Evolutionary conservation across 2,888 invertebrate species (phyloP).

Genomic region (Alsophila aescularia): DNA sequence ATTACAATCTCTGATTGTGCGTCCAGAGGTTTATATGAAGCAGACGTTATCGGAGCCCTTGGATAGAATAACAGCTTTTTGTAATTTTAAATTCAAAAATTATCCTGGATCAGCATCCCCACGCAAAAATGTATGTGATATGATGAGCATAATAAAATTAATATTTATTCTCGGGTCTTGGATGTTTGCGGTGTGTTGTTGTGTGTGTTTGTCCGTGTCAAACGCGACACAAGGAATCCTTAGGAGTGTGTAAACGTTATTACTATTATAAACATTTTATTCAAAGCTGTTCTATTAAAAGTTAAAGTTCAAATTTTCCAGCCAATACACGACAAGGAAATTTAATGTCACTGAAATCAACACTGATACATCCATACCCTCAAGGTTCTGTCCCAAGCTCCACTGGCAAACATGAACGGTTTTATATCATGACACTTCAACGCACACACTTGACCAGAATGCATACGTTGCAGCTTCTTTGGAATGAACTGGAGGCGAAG

Average conservation of each 20-base stretch:
- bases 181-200: too few species aligned
- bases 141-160: too few species aligned
- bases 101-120: neutral
- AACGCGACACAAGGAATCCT: too few species aligned
- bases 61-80: neutral
- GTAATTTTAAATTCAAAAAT: neutral
- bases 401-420: slow-evolving; percentile 74
- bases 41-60: neutral
- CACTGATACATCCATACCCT: slow-evolving; percentile 62
- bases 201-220: too few species aligned
- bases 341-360: neutral
- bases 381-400: slow-evolving; percentile 84
- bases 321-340: too few species aligned
- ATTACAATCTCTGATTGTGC: neutral
- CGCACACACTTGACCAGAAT: slow-evolving; percentile 72
- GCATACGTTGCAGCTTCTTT: slow-evolving; percentile 74
- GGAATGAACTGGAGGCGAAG: slow-evolving; percentile 73
- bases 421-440: slow-evolving; percentile 74
- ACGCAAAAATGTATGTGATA: neutral
- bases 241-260: too few species aligned
- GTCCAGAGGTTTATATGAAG: neutral
- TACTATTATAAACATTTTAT: too few species aligned
- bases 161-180: too few species aligned
- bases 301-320: too few species aligned
- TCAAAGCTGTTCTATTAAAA: too few species aligned